Conservation (phyloP, 2,113 vertebrate genomes). For the Cyprinus carpio region DNA sequence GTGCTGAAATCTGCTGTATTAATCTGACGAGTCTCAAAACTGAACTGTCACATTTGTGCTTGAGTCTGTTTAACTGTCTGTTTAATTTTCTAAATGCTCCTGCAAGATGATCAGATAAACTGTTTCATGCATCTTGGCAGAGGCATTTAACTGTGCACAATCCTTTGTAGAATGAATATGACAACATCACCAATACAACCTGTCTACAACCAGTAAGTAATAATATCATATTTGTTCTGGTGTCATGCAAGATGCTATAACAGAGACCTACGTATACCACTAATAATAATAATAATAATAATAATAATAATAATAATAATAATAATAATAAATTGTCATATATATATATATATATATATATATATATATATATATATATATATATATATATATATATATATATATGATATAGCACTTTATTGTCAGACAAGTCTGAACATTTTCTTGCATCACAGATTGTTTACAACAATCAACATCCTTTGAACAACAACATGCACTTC, state of each 20-base stretch:
- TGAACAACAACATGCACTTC: too few relatives aligned
- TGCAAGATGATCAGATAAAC: background rate
- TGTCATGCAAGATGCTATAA: background rate
- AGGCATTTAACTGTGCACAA: background rate
- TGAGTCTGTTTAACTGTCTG: conserved; percentile 14
- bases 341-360: too few relatives aligned
- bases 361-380: too few relatives aligned
- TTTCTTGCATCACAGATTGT: too few relatives aligned
- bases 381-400: too few relatives aligned
- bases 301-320: too few relatives aligned
- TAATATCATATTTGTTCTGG: background rate
- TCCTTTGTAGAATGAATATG: background rate
- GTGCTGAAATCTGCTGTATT: background rate
- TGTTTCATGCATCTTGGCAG: background rate
- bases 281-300: too few relatives aligned
- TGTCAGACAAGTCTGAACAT: too few relatives aligned
- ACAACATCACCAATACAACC: background rate
- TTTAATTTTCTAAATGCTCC: background rate
- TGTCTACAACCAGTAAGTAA: background rate
- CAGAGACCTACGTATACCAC: background rate
- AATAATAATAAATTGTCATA: too few relatives aligned
- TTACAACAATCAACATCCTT: too few relatives aligned
- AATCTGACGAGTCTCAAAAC: background rate
- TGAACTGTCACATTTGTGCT: background rate
- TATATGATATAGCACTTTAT: too few relatives aligned